Evolutionary conservation across 2,888 invertebrate species (phyloP), one percentile per base, ranked within the genome.

Genomic region (Pseudococcus viburni): DNA sequence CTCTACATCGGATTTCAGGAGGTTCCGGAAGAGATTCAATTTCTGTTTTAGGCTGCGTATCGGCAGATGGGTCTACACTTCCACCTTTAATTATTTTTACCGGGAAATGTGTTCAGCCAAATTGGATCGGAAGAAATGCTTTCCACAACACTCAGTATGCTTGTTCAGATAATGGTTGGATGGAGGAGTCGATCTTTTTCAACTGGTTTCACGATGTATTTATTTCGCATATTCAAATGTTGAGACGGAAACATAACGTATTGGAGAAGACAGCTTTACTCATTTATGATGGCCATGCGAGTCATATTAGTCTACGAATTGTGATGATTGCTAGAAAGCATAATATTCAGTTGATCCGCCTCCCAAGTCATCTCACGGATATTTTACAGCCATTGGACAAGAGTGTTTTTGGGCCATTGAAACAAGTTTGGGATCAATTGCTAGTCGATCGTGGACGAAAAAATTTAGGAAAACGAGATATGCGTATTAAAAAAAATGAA

Each of bases 1-100:
- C 90, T 55, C 89, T 91, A 19, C 84, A 51, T 68, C 51, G 90
- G 88, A 89, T 90, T 84, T 90, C 89, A 68, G 90, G 90, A 51
- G 90, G 91, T 8, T 90, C 90, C 33, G 91, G 91, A 26, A 73
- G 90, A 88, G 90, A 91, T 84, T 90, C 90, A 11, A 91, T 89
- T 9, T 90, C 90, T 33, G 90, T 91, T 7, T 88, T 91, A 64
- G 90, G 90, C 9, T 90, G 90, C 83, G 89, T 90, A 51, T 86
- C 90, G 42, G 90, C 90, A 19, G 90, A 90, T 89, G 90, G 90
- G 15, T 19, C 33, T 84, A 88, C 26, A 80, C 83, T 91, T 12
- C 90, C 90, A 46, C 90, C 90, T n/a, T 86, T 91, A 0, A 91
- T 91, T 86, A 89, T 90, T 17, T 90, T 90, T 85, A 90, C 90